These are phyloP conservation scores for Liopterus haemorrhoidalis DNA, from an alignment of 2,888 invertebrate species.

Conservation along the genomic window DNA sequence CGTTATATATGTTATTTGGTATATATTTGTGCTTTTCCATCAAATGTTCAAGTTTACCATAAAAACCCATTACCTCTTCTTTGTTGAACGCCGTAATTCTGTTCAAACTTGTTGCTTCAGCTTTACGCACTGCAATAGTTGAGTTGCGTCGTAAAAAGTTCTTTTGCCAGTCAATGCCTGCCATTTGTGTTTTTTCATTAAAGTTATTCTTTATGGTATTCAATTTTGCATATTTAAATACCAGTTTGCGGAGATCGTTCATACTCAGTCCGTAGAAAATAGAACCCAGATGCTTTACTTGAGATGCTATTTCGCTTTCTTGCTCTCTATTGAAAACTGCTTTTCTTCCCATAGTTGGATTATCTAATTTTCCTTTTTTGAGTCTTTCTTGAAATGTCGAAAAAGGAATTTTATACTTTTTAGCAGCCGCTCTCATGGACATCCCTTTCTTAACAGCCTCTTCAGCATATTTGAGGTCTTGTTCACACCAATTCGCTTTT, in stretches of 20 bases:
- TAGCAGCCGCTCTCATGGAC: no score
- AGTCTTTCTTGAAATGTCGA: no score
- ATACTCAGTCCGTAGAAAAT: conserved; percentile 25
- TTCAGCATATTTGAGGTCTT: no score
- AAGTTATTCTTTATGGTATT: conserved; percentile 26
- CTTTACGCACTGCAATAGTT: conserved; percentile 25
- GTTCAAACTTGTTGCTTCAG: conserved; percentile 28
- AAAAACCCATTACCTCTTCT: conserved; percentile 26
- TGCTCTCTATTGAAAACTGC: no score
- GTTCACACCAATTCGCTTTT: no score
- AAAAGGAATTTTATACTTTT: no score
- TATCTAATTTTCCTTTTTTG: no score
- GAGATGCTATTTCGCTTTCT: no score
- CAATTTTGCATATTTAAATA: conserved; percentile 26
- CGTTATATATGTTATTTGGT: conserved; percentile 29
- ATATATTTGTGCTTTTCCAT: conserved; percentile 27
- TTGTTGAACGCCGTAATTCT: conserved; percentile 28
- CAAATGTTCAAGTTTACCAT: conserved; percentile 18
- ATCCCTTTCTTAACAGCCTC: no score
- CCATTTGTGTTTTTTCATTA: conserved; percentile 20
- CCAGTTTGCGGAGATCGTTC: conserved; percentile 22
- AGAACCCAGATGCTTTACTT: no score
- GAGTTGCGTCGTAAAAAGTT: conserved; percentile 27
- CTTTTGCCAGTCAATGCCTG: conserved; percentile 29
- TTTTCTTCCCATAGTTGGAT: no score